Base-by-base conservation (phyloP, 2,113 vertebrate genomes). In the Mellivora capensis region DNA sequence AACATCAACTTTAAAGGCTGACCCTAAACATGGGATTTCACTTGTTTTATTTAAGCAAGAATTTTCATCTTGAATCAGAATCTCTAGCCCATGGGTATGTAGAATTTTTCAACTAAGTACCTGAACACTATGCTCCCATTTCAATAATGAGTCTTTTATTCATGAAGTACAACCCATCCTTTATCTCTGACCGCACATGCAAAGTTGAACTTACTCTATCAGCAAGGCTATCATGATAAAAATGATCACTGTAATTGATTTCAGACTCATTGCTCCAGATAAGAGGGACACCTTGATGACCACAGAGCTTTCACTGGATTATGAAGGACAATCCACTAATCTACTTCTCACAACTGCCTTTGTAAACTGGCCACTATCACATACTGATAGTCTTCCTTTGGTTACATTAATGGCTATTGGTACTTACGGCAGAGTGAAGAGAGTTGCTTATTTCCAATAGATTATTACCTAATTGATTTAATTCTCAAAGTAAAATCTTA, bases 11-110 rank as follows among this genome's bases (percentile, higher is more conserved):
- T 67, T 57, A 85, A 86, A 90, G 27, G 42, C 8, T 71, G 34
- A 87, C 83, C 15, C 71, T 76, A 62, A 74, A 57, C 62, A 76
- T 37, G 23, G 20, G 67, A 74, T 85, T 47, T 77, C n/a, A 80
- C 42, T 31, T 88, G 93, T 94, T 81, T 82, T 31, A 93, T 79
- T 93, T 90, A 93, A 96, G 42, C 27, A 95, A 95, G 52, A 91
- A 71, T 64, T 80, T 49, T 89, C 37, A 57, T 57, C 77, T 90
- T 87, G 23, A 83, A 59, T 87, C 23, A 93, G 31, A 90, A 79
- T 93, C 49, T 95, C 59, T 79, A 76, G 39, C 2, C 37, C 15
- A n/a, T 57, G 72, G 42, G 61, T 49, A 79, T 21, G 5, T 42
- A 87, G 34, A 84, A 49, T 34, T 71, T 89, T 95, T 79, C 44